phyloP scores from a whole-genome alignment of 2,113 vertebrate genomes.

The Hypocryptadius cinnamomeus region DNA sequence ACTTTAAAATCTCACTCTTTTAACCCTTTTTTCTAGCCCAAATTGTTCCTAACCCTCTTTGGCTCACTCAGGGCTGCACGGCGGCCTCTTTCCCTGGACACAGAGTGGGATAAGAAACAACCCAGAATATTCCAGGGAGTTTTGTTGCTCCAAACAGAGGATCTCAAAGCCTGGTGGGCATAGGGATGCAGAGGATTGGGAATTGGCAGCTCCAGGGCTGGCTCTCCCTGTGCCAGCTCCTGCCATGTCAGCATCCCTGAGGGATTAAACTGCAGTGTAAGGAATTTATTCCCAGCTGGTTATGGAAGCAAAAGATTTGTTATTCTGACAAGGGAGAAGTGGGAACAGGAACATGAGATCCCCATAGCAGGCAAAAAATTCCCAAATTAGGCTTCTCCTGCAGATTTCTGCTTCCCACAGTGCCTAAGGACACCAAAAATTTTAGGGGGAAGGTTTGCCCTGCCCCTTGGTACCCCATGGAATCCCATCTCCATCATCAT shows the following conservation, averaged over 20 bases:
- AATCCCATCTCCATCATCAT: background rate
- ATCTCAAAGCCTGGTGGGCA: background rate
- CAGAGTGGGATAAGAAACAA: background rate
- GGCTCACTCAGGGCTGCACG: background rate
- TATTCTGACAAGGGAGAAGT: background rate
- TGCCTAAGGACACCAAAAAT: background rate
- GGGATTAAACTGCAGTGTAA: background rate
- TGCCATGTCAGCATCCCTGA: background rate
- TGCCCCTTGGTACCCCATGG: background rate
- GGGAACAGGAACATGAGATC: accelerated
- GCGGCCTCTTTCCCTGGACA: background rate
- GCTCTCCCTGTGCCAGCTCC: background rate
- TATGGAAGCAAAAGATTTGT: background rate
- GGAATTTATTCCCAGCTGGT: background rate
- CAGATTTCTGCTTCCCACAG: background rate
- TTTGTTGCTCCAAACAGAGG: background rate
- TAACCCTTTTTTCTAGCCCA: background rate
- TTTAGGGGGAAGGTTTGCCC: background rate
- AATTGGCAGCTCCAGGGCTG: background rate
- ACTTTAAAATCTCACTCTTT: background rate
- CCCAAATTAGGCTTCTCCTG: background rate
- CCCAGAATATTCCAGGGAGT: background rate
- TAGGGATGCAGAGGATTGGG: background rate
- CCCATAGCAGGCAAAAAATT: background rate
- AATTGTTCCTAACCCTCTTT: background rate